A percentile compares a stretch with the other conserved stretches of the same genome.
These are phyloP conservation scores for Zele albiditarsus DNA, from an alignment of 2,888 invertebrate species.

Conservation along the genomic window DNA sequence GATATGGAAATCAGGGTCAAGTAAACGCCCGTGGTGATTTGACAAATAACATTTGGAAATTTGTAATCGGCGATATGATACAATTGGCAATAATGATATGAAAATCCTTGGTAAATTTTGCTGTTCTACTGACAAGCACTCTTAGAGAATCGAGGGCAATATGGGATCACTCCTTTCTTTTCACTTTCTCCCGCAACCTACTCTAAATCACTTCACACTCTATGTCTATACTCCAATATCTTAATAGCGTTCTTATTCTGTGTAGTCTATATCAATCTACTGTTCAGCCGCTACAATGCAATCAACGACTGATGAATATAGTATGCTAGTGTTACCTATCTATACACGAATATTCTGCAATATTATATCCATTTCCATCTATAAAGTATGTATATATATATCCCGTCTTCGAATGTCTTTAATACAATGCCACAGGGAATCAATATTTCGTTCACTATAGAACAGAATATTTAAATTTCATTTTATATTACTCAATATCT, in stretches of 20 bases:
- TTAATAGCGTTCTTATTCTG: background rate
- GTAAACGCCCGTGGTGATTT: no score
- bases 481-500: no score
- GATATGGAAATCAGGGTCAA: no score
- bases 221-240: background rate
- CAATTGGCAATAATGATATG: no score
- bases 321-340: background rate
- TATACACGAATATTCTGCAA: background rate
- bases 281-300: background rate
- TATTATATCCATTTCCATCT: no score
- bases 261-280: background rate
- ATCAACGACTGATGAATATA: background rate
- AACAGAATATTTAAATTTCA: no score
- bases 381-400: no score
- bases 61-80: background rate
- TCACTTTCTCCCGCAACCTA: background rate
- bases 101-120: no score
- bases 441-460: no score
- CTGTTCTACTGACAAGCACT: background rate
- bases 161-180: background rate
- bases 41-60: no score
- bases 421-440: no score
- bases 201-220: background rate
- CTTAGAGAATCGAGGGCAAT: background rate
- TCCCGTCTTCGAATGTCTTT: no score